phyloP scores from a whole-genome alignment of 2,797 vertebrate genomes.

The Pteropus rufus region DNA sequence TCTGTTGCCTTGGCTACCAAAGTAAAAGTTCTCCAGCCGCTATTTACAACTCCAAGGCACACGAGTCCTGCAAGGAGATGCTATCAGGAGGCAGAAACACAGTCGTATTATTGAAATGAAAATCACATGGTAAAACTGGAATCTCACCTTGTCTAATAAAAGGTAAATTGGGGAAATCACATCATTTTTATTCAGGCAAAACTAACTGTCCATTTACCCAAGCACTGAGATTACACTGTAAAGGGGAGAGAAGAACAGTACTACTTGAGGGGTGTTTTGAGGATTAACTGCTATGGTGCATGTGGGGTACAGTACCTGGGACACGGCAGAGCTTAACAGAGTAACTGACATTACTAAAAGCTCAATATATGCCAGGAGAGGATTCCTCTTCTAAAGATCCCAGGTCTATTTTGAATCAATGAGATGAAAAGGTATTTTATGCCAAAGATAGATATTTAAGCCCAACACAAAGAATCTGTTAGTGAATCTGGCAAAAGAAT shows the following conservation, averaged over 20 bases:
- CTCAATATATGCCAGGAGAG: too few species aligned
- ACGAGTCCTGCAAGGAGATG: background rate
- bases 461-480: background rate
- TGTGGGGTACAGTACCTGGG: fast-evolving
- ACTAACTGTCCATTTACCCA: background rate
- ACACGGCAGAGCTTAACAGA: background rate
- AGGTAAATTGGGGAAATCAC: background rate
- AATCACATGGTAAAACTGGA: background rate
- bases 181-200: background rate
- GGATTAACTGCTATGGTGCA: background rate
- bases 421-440: background rate
- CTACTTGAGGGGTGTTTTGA: too few species aligned
- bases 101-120: background rate
- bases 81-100: background rate
- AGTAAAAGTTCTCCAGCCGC: background rate
- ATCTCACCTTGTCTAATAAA: background rate
- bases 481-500: background rate
- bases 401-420: background rate
- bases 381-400: background rate
- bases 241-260: background rate
- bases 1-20: background rate
- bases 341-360: background rate
- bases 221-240: background rate
- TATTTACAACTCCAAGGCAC: background rate
- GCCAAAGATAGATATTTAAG: background rate